These are phyloP conservation scores for Anastatus disparis DNA, from an alignment of 1,140 invertebrate genomes.

Conservation along the genomic window DNA sequence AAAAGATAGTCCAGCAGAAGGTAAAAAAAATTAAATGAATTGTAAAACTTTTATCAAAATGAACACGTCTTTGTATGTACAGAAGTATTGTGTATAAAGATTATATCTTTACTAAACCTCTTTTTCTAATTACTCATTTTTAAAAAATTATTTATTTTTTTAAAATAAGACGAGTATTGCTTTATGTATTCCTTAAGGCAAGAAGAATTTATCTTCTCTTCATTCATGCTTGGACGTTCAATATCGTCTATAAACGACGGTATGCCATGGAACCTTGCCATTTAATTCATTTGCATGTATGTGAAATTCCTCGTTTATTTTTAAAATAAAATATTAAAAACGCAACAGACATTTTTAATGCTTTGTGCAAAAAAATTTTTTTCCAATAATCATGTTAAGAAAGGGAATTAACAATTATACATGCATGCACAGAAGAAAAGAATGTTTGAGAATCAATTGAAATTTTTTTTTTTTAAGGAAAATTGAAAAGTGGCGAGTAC, in stretches of 20 bases:
- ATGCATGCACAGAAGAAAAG: too few relatives aligned
- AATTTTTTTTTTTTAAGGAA: too few relatives aligned
- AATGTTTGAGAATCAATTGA: too few relatives aligned
- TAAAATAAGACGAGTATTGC: conserved; percentile 41
- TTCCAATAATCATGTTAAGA: conserved; percentile 45
- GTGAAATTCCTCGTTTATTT: conserved; percentile 47
- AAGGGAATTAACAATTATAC: too few relatives aligned
- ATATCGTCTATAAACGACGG: conserved; percentile 39
- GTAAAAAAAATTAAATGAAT: neutral
- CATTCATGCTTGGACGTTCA: too few relatives aligned
- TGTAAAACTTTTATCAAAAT: too few relatives aligned
- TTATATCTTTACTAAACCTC: conserved; percentile 45
- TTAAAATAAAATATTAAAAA: too few relatives aligned
- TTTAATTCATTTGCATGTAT: conserved; percentile 42
- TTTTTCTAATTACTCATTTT: conserved; percentile 46
- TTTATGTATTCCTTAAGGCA: too few relatives aligned
- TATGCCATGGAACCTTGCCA: conserved; percentile 63
- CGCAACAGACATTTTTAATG: too few relatives aligned
- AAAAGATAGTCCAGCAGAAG: neutral
- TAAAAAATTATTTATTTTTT: conserved; percentile 62
- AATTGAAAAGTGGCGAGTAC: conserved; percentile 42
- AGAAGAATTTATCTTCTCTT: too few relatives aligned
- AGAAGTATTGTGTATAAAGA: conserved; percentile 64
- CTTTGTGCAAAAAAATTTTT: conserved; percentile 49
- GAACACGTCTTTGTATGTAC: too few relatives aligned